Evolutionary conservation across 2,113 vertebrate species (phyloP), one percentile per base, ranked within the genome.

Genomic region (Xenotilapia longispinis): DNA sequence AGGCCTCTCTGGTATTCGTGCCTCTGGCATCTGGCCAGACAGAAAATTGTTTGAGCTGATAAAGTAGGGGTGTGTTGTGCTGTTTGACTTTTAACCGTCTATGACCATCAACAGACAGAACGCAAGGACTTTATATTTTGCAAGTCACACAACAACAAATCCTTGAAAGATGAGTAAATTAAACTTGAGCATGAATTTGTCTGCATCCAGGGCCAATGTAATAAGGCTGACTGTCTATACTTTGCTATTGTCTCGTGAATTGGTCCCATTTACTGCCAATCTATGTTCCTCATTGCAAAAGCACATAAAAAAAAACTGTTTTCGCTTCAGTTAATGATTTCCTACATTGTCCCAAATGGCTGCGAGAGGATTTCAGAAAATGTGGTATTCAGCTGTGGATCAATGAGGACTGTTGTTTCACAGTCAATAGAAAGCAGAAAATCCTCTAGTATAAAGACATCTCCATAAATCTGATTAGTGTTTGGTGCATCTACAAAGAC

Each of bases 1-100:
- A 87, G 92, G 91, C 51, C 87, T 86, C 84, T 92, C 14, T 87
- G 84, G 53, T 63, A 86, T 79, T 88, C 7, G n/a, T 28, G 31
- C 36, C 42, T 40, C 54, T 93, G 91, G 82, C 79, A 40, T 53
- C 21, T 8, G 7, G 55, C 73, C 89, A 85, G 4, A 47, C 47
- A 26, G 23, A 75, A 79, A 78, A 80, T 40, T 6, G 31, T 42
- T 14, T 60, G 33, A n/a, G 58, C 40, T 36, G 49, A 9, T 60
- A 82, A 90, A 49, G 11, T 17, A 33, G 6, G 31, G 14, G 53
- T 28, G 26, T 80, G 40, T 26, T 54, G 82, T 9, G 21, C 31
- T 68, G 79, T 81, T 42, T n/a, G 28, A 40, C 53, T 47, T 83
- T 75, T 33, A 31, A 4, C 70, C 1, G 33, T 51, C 53, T 36